A percentile compares a stretch with the other conserved stretches of the same genome.
Evolutionary conservation across 2,113 vertebrate genomes (phyloP).

Genomic region (Pelodiscus sinensis): DNA sequence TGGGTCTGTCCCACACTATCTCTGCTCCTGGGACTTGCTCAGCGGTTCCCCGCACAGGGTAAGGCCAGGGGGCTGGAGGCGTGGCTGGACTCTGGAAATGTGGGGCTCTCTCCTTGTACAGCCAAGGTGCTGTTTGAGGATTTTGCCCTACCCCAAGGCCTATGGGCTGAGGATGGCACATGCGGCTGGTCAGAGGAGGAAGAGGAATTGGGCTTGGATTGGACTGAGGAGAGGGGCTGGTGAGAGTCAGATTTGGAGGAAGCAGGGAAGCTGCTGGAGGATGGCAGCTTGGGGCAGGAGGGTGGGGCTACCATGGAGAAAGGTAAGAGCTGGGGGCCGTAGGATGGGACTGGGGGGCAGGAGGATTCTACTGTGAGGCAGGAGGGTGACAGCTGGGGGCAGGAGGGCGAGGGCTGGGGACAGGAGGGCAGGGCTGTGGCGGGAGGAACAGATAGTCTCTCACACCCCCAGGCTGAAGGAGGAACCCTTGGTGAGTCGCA

Average conservation of each 20-base stretch:
- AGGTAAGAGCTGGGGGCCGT: no score
- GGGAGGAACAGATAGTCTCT: background rate
- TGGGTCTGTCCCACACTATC: background rate
- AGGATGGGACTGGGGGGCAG: no score
- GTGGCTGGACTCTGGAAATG: no score
- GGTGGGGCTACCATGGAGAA: no score
- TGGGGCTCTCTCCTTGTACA: background rate
- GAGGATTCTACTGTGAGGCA: no score
- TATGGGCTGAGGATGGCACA: background rate
- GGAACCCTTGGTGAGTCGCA: background rate
- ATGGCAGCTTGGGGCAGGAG: no score
- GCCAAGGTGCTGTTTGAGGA: background rate
- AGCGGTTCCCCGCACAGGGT: background rate
- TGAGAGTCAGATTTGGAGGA: no score
- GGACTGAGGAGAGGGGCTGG: background rate
- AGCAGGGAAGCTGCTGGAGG: no score
- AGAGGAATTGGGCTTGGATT: background rate
- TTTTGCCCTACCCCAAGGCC: background rate
- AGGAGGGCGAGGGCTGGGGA: no score
- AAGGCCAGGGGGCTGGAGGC: background rate
- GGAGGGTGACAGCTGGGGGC: no score
- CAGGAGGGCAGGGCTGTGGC: no score
- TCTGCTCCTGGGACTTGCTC: background rate
- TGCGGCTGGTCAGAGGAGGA: background rate
- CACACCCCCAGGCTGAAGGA: background rate